Evolutionary conservation across 1,140 invertebrate genomes (phyloP).

Genomic region (Bombus waltoni): DNA sequence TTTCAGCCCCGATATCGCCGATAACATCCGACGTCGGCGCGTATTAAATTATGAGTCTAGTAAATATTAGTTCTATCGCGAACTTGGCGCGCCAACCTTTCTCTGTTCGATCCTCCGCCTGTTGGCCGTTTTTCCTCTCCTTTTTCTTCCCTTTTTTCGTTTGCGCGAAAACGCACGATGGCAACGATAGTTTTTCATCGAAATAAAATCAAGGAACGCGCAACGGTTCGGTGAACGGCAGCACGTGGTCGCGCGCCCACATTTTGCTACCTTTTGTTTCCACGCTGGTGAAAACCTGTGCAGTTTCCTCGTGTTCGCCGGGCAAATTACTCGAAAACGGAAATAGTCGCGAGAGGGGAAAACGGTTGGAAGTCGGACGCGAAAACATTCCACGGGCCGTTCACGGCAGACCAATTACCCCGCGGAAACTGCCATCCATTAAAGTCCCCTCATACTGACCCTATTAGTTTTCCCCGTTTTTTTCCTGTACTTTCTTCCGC

Average conservation of each 20-base stretch:
- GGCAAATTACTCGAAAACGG: background rate
- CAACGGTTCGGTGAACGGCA: background rate
- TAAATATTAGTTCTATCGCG: constrained; percentile 18
- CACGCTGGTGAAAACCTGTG: background rate
- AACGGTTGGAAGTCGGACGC: constrained; percentile 9
- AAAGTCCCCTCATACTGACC: constrained; percentile 44
- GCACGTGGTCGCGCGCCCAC: background rate
- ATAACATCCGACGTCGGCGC: background rate
- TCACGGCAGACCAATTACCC: constrained; percentile 49
- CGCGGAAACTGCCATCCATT: constrained; percentile 46
- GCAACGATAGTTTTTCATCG: constrained; percentile 4
- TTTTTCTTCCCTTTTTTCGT: background rate
- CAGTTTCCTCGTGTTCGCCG: background rate
- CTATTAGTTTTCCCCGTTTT: constrained; percentile 35
- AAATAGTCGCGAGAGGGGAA: background rate
- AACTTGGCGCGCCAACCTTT: background rate
- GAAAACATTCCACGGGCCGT: constrained; percentile 39
- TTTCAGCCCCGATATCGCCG: constrained; percentile 12
- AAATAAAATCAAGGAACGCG: constrained; percentile 17
- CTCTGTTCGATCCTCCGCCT: background rate
- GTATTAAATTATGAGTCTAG: constrained; percentile 32
- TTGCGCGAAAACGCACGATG: background rate
- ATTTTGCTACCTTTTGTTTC: background rate
- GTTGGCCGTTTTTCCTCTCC: no score
- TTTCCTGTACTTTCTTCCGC: background rate